These are phyloP conservation scores for Turritopsis dohrnii DNA, from an alignment of 30 jellyfish, hydroid and myxozoan genomes.

Conservation along the genomic window DNA sequence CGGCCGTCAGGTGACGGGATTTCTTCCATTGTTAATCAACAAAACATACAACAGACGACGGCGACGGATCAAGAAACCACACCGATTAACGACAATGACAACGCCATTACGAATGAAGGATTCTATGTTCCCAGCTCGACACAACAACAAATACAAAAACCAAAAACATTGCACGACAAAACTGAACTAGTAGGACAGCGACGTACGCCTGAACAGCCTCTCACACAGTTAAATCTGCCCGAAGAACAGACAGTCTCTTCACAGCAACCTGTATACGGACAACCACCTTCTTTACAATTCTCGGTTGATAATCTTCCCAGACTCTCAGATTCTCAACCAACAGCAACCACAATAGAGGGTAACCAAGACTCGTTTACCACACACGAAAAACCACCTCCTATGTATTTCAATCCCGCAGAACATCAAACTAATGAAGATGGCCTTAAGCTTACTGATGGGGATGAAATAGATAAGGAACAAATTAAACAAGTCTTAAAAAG, in stretches of 20 bases:
- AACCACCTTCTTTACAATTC: background rate
- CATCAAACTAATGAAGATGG: background rate
- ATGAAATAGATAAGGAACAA: background rate
- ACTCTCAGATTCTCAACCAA: background rate
- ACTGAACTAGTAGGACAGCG: background rate
- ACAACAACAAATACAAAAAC: background rate
- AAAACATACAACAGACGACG: background rate
- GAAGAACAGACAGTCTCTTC: no score
- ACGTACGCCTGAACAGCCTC: background rate
- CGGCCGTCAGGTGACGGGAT: background rate
- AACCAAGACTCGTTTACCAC: slow-evolving; percentile 1
- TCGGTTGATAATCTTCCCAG: background rate
- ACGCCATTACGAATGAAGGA: background rate
- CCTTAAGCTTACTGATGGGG: background rate
- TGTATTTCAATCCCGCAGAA: background rate
- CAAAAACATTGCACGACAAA: background rate
- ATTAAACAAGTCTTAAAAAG: background rate
- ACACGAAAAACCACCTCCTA: slow-evolving; percentile 6
- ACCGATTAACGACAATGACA: no score
- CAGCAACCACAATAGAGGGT: background rate
- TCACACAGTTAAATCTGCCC: no score
- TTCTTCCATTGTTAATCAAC: background rate
- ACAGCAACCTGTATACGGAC: background rate
- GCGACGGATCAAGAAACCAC: no score
- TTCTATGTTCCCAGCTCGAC: background rate